Base-by-base conservation (phyloP, 2,797 vertebrate species). In the Hyperoplus lanceolatus region DNA sequence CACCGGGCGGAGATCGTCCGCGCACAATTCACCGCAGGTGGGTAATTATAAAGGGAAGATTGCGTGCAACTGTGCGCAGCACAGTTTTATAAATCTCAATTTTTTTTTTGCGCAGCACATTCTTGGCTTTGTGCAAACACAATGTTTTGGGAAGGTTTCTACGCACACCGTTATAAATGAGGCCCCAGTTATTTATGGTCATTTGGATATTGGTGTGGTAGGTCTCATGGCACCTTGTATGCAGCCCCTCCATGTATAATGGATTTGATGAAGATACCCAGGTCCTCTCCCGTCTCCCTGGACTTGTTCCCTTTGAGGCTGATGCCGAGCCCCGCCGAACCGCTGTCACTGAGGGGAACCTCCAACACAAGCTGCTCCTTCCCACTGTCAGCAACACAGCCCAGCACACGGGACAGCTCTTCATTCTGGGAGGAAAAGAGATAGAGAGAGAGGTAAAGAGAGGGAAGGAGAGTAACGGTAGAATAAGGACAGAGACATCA, bases 261-360 rank as follows among this genome's bases (percentile, higher is more conserved):
- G 13, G 97, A 98, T 88, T 99, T 99, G 92, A 99, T 98, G 90
- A 99, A 99, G 95, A 99, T 99, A 46, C 98, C 98, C 90, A 99
- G 95, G 91, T 99, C 98, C 41, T 96, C 96, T 64, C 97, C 96
- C 0, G 97, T 99, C 92, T 99, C 97, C 66, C 97, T 95, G 73
- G 98, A 97, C 89, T 98, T 99, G 94, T 99, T 99, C 77, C 98
- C 98, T 93, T 99, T 99, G 79, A 99, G 96, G 91, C 98, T 99
- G 91, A 99, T 90, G 2, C 98, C 98, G 39, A 99, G 96, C 59
- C 98, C 98, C 42, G 98, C 98, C 6, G 98, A 99, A 54, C 98
- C 98, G 0, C 96, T 97, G 87, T 99, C 98, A 57, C 98, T 99
- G 73, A 99, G 95, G 5, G 98, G 96, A 61, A 99, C 96, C 93